Conservation (phyloP, 2,113 vertebrate genomes). For the Mandrillus leucophaeus region DNA sequence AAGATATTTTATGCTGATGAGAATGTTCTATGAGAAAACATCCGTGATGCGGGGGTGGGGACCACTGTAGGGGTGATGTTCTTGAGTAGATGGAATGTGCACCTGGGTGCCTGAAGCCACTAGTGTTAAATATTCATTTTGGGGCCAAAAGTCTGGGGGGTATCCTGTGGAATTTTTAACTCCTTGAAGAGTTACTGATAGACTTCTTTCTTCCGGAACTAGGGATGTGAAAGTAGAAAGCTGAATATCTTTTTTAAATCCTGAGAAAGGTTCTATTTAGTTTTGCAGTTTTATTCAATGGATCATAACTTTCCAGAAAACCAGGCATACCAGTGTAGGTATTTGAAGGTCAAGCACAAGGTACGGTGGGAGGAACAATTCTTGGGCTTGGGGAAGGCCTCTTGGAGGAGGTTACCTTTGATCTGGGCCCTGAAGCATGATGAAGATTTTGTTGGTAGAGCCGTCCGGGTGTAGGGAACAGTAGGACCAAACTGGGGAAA, state of each 20-base stretch:
- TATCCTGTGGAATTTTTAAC: not conserved
- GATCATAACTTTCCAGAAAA: not conserved
- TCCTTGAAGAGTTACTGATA: not conserved
- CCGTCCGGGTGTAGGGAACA: not conserved
- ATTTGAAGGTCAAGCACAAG: not conserved
- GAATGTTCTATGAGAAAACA: not conserved
- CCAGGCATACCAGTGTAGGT: not conserved
- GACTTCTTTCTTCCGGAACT: not conserved
- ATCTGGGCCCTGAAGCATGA: not conserved
- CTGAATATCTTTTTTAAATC: not conserved
- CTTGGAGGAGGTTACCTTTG: not conserved
- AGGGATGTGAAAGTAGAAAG: not conserved
- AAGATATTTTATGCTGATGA: not conserved
- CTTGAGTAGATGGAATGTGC: not conserved
- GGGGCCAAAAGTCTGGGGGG: not conserved
- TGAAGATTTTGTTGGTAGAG: not conserved
- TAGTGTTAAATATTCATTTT: not conserved
- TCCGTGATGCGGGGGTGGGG: not conserved
- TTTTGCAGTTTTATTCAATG: slow-evolving; percentile 13
- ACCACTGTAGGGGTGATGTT: not conserved
- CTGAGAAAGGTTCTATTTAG: not conserved
- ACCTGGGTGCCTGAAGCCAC: not conserved
- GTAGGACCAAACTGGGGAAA: not conserved
- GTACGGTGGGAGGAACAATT: not conserved
- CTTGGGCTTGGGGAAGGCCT: not conserved